Percentiles rank a stretch among this genome's conserved stretches.
These are phyloP conservation scores for Delia radicum DNA, from an alignment of 1,140 invertebrate genomes.

Conservation along the genomic window DNA sequence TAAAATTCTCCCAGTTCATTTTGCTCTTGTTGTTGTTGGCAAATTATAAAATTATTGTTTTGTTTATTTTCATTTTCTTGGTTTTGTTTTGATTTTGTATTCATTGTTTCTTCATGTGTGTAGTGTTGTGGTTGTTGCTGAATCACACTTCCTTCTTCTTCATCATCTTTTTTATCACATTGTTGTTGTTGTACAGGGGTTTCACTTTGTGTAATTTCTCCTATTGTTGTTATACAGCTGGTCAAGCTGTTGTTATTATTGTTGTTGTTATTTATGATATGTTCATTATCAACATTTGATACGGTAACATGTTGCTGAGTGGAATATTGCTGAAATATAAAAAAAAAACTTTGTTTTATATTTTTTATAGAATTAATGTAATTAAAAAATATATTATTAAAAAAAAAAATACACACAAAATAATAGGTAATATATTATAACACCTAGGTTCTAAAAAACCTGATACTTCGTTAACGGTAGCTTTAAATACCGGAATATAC, in stretches of 20 bases:
- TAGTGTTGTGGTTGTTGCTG: neutral
- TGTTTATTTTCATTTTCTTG: slow-evolving; percentile 22
- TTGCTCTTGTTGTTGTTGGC: slow-evolving; percentile 11
- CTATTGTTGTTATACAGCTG: no score
- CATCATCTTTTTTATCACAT: no score
- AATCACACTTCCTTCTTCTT: no score
- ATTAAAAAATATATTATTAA: no score
- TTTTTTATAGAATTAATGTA: no score
- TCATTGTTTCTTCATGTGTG: slow-evolving; percentile 27
- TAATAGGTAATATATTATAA: no score
- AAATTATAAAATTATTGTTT: slow-evolving; percentile 19
- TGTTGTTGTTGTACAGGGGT: slow-evolving; percentile 3
- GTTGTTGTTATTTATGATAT: slow-evolving; percentile 7
- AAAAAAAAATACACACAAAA: no score
- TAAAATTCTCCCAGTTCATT: neutral
- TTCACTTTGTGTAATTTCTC: neutral
- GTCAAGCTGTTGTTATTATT: slow-evolving; percentile 14
- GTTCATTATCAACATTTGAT: slow-evolving; percentile 20
- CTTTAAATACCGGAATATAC: no score
- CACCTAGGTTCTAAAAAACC: no score
- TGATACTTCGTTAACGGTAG: no score
- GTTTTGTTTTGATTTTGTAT: slow-evolving; percentile 51
- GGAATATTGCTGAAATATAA: neutral
- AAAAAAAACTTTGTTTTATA: neutral
- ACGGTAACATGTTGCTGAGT: slow-evolving; percentile 27